A percentile compares a stretch with the other conserved stretches of the same genome.
Conservation (phyloP, 2,888 invertebrate species). For the Acleris literana region DNA sequence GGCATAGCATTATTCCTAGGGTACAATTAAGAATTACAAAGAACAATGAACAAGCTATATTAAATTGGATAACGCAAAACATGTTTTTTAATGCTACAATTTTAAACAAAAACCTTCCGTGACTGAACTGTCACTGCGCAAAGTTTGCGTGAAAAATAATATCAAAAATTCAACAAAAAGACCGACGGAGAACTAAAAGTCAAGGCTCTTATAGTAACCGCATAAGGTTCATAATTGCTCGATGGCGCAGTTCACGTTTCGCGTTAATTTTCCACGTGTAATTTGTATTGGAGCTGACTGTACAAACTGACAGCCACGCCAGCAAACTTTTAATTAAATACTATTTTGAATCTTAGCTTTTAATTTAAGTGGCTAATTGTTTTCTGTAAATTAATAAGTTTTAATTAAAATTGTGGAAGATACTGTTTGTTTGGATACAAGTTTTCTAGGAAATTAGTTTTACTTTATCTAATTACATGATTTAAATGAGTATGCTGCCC, state of each 20-base stretch:
- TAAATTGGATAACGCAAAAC: neutral
- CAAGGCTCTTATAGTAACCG: too few relatives aligned
- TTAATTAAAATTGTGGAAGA: neutral
- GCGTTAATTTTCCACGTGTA: neutral
- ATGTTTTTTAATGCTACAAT: neutral
- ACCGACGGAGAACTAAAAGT: neutral
- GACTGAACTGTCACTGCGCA: neutral
- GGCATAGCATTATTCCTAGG: too few relatives aligned
- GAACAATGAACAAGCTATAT: too few relatives aligned
- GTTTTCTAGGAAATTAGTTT: too few relatives aligned
- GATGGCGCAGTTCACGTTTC: too few relatives aligned
- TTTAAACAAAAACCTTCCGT: neutral
- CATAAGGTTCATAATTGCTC: too few relatives aligned
- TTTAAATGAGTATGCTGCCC: too few relatives aligned
- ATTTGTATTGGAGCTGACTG: neutral
- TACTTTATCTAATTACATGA: too few relatives aligned
- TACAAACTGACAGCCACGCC: slow-evolving; percentile 5
- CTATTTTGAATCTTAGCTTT: slow-evolving; percentile 7
- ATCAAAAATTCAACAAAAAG: neutral
- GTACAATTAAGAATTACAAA: too few relatives aligned
- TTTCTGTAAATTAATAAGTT: slow-evolving; percentile 1
- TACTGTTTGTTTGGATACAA: neutral
- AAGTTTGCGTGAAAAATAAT: slow-evolving; percentile 5
- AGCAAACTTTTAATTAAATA: neutral
- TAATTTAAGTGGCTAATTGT: slow-evolving; percentile 1